Conservation (phyloP, 2,888 invertebrate species). For the Drosophila limbata region DNA sequence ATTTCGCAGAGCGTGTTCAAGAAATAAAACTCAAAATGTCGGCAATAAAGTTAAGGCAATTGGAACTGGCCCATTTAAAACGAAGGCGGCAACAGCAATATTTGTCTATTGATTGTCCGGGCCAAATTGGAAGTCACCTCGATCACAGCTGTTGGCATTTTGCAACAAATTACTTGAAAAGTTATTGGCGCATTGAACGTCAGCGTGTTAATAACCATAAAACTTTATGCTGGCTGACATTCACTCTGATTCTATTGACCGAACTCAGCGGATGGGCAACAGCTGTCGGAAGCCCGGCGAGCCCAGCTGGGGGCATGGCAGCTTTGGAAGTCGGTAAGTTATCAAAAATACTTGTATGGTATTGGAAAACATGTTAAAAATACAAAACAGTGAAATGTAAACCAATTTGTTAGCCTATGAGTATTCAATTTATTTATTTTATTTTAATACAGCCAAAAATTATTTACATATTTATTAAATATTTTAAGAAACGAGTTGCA, state of each 20-base stretch:
- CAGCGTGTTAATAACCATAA: constrained; percentile 81
- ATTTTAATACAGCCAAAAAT: too few species aligned
- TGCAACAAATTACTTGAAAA: constrained; percentile 82
- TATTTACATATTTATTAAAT: too few species aligned
- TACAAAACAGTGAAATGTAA: not conserved
- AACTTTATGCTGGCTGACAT: constrained; percentile 83
- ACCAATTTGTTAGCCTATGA: not conserved
- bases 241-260: constrained; percentile 82
- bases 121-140: constrained; percentile 31
- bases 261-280: constrained; percentile 35
- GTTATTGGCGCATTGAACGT: constrained; percentile 78
- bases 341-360: not conserved
- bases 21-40: constrained; percentile 67
- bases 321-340: constrained; percentile 82
- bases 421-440: too few species aligned
- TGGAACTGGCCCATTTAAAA: constrained; percentile 64
- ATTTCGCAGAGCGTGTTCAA: constrained; percentile 40
- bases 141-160: constrained; percentile 65
- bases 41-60: constrained; percentile 71
- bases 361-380: constrained; percentile 2
- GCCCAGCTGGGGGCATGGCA: constrained; percentile 41
- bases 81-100: constrained; percentile 24
- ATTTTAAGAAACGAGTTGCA: not conserved
- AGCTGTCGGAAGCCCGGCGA: constrained; percentile 31
- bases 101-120: constrained; percentile 49